Conservation (phyloP, 1,140 invertebrate genomes). For the Sweltsa coloradensis region DNA sequence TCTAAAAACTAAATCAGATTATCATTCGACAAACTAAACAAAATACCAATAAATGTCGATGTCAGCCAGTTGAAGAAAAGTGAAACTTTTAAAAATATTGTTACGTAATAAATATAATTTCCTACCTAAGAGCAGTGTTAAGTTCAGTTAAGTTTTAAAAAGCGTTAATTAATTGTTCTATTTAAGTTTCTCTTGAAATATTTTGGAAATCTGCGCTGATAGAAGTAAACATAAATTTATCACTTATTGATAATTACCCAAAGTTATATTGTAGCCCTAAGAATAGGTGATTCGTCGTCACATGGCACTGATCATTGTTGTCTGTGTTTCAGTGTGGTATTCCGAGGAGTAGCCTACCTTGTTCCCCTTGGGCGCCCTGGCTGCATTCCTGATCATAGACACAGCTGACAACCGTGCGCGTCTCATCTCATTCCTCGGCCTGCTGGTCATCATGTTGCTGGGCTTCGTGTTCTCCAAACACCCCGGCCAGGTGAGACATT, state of each 20-base stretch:
- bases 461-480: conserved; percentile 44
- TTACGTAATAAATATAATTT: no score
- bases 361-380: conserved; percentile 33
- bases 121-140: no score
- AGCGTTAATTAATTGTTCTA: no score
- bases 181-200: no score
- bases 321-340: conserved; percentile 1
- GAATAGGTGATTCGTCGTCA: no score
- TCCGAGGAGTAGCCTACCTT: conserved; percentile 19
- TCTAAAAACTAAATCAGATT: no score
- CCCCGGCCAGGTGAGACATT: conserved; percentile 34
- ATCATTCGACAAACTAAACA: no score
- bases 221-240: background rate
- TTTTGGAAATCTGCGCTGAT: background rate
- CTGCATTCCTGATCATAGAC: conserved; percentile 50
- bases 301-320: background rate
- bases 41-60: no score
- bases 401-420: conserved; percentile 43
- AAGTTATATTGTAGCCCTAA: background rate
- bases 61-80: no score
- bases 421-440: conserved; percentile 49
- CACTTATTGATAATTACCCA: background rate
- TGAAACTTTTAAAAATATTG: no score
- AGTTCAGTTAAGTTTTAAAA: no score
- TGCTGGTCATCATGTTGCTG: conserved; percentile 34